Base-by-base conservation (phyloP, 2,888 invertebrate genomes). In the Rambutsinella grinnellia region DNA sequence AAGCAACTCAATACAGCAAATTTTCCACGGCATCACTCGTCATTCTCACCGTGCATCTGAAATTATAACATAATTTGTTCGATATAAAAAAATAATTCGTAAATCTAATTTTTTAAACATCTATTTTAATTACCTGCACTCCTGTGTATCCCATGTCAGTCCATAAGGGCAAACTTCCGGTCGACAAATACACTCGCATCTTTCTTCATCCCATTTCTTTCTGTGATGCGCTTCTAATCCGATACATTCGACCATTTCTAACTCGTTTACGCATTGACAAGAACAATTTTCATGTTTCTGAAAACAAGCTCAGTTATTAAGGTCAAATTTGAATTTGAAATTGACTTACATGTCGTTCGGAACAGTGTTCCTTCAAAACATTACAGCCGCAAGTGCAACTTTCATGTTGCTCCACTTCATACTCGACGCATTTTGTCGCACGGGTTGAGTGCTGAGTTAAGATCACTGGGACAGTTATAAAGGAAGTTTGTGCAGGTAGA, bases 361-460 rank as follows among this genome's bases (percentile, higher is more conserved):
- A 66, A 23, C 80, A 80, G 58, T 76, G 76, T 19, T 67, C 65
- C 28, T 10, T 15, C 15, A 28, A n/a, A 15, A 79, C 21, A 24
- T 51, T 56, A 21, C 80, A 80, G 21, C 46, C 67, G 19, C 80
- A 80, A 1, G 23, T 44, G 21, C 80, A 80, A 27, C 61, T 46
- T 8, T 79, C 77, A 61, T 80, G 79, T 24, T 79, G 70, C 27
- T 67, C 74, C 8, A 80, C 19, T 53, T 72, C 68, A 47, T 69
- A 79, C 5, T 79, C 68, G 0, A 75, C 71, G 21, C 80, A 80
- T 13, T 71, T 61, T 2, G 44, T 3, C 1, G 13, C 1, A n/a
- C 56, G 46, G 2, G 8, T 21, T 0, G 17, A 51, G 19, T 75
- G 76, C 15, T 63, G 27, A 19, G n/a, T 63, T 17, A 71, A 51